Base-by-base conservation (phyloP, 2,888 invertebrate species). In the Caenorhabditis afra region DNA sequence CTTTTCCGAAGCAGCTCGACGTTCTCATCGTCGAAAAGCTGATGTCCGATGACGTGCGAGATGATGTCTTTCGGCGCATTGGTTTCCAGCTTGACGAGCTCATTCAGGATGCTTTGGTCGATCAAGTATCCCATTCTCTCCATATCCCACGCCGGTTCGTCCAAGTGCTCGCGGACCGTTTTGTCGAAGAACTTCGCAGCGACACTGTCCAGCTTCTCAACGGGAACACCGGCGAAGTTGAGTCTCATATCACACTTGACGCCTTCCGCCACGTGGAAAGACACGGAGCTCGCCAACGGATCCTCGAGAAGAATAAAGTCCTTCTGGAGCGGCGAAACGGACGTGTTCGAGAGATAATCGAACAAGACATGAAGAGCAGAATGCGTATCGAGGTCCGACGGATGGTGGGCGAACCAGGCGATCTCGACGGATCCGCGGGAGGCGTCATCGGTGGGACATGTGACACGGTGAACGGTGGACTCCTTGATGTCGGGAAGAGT, bases 301-400 rank as follows among this genome's bases (percentile, higher is more conserved):
- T 89, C 87, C 23, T 82, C 85, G 4, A 85, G 61, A 22, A 87
- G 84, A 8, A 89, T 84, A 44, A 89, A 87, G 14, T 87, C 86
- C 37, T 83, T 93, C 89, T 95, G 94, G 64, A 96, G 92, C 12
- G 95, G 95, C 80, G 95, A 94, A 16, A 95, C 94, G 10, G 96
- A 93, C n/a, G 95, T 95, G 87, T 95, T 94, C 12, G 95, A 94
- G 68, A 96, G 91, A 52, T 85, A 87, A 64, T 84, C 86, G 75
- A 86, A 85, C 10, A 88, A 81, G 7, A 87, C 73, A 41, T 83
- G 78, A 16, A 87, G 79, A 0, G 87, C 83, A 1, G 75, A 66
- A 37, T 75, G 65, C 5, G 74, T 67, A 2, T 79, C 50, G 0
- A 81, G 45, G 11, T 84, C 82, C 0, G 76, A 59, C 14, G 84